Base-by-base conservation (phyloP, 1,140 invertebrate species). In the Proctacanthus coquilletti region DNA sequence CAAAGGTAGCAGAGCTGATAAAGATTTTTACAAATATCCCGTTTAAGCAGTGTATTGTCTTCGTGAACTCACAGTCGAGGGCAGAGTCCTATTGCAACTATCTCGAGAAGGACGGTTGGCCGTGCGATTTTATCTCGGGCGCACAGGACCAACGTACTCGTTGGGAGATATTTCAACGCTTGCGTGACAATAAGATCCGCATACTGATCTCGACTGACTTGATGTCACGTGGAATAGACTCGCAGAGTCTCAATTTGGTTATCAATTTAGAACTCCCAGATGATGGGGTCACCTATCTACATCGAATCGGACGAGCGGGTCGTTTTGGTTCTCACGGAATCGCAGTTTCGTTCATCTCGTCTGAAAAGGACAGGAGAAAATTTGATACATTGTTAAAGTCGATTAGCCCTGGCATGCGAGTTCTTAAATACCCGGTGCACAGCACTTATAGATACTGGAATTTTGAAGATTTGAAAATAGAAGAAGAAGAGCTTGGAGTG, bases 221-320 rank as follows among this genome's bases (percentile, higher is more conserved):
- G 50, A 76, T 78, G 36, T 74, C 84, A 17, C 67, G 81, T 45
- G 80, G 94, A 11, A 86, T 98, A 46, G 94, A 98, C 70, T 81
- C 80, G 8, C 74, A 82, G 36, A 83, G 91, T 66, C 79, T 97
- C 5, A 84, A 98, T 68, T 63, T 98, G 29, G 80, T 98, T 1
- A 74, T 98, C 8, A 96, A 97, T 63, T 70, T 96, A 49, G 93
- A 97, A 57, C 55, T 82, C 27, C 88, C 95, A 2, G 50, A 47
- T 34, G 79, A 91, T 53, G 68, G 72, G 47, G 76, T 84, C 38
- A 94, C 86, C 3, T 98, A 97, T 70, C 70, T 98, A 40, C 95
- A 98, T 65, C 71, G 94, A 55, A 91, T 95, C 52, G 94, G 94
- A 5, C 71, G 93, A 49, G 88, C 89, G 36, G 94, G 93, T 2